Evolutionary conservation across 30 jellyfish, hydroid and myxozoan genomes (phyloP), one percentile per base, ranked within the genome.

Genomic region (Aurelia coerulea): DNA sequence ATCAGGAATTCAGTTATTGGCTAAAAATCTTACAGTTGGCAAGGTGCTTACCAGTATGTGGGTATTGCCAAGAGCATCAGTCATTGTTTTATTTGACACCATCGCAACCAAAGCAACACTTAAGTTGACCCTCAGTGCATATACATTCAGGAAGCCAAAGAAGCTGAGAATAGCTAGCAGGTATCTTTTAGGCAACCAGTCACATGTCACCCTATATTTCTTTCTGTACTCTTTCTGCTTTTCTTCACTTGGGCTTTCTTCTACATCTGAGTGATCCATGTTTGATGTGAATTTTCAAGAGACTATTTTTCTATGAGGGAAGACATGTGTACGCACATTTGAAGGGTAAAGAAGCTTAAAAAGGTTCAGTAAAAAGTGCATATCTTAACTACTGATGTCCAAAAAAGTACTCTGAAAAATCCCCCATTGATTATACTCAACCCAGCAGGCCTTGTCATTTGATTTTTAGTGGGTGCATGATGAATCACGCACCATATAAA

Each of bases 91-190:
- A 65, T 90, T 88, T 52, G 95, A 79, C 49, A 94, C 97, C 99
- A 94, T 94, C 11, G 99, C 99, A 46, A 94, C 99, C 66, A 94
- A 58, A 5, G 99, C 99, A 17, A 94, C 99, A 79, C 99, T 94
- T 23, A 94, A 92, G 76, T 94, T 94, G 37, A 94, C 99, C 16
- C 99, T 81, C 58, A 94, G 70, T 58, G 99, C 86, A 73, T 94
- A 94, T 10, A 94, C 99, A 94, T 94, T 94, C 19, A 94, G 92
- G 76, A 94, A 94, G 1, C 99, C 99, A 71, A 90, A 68, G 63
- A 94, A 94, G 32, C 94, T 90, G 33, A 94, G 90, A 53, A 94
- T 68, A 6, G 99, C 99, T 10, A 94, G 88, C 74, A 94, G 86
- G 80, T 94, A 94, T 66, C 99, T 80, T 65, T 94, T 94, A 0